Base-by-base conservation (phyloP, 1,140 invertebrate genomes). In the Thereuonema tuberculata region DNA sequence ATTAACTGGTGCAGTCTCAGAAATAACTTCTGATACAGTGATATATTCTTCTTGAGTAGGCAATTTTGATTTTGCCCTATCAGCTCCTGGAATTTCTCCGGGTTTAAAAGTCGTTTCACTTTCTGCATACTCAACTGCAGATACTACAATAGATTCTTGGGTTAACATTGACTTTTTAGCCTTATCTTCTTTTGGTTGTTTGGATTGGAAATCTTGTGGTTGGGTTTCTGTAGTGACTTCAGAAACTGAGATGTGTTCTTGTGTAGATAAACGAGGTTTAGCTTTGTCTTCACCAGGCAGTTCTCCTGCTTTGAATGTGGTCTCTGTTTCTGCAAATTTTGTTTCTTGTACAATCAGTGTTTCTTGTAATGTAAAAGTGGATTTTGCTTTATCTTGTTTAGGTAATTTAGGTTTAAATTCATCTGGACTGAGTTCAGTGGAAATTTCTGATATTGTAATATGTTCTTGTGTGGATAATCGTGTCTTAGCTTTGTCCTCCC, bases 211-310 rank as follows among this genome's bases (percentile, higher is more conserved):
- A 52, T 64, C 61, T 43, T 61, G 65, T 62, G 65, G 61, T 61
- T 61, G 61, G 17, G 61, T 48, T 48, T 60, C 63, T 48, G 63
- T 37, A 55, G 63, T 56, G 47, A 68, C 57, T 64, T 68, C 66
- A 27, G 61, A 61, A 23, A 68, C 57, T 28, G 53, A 17, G 52
- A 65, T 43, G 31, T 62, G 60, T 3, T 63, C 61, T 49, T 61
- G 48, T 55, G 61, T 57, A 20, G 56, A 24, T 15, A 66, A 12
- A 28, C 37, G 27, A 14, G 58, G n/a, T 37, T 62, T 50, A 25
- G 64, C 59, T 29, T 2, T 25, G 24, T 53, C 59, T 54, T 37
- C 25, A 27, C 20, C 23, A 9, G 31, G 53, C 26, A 55, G 21
- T 55, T 55, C 24, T 5, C 53, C 53, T 26, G 53, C 53, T 27